Percentiles rank a stretch among this genome's conserved stretches.
These are phyloP conservation scores for Neelides sp. DNA, from an alignment of 1,140 invertebrate species.

Conservation along the genomic window DNA sequence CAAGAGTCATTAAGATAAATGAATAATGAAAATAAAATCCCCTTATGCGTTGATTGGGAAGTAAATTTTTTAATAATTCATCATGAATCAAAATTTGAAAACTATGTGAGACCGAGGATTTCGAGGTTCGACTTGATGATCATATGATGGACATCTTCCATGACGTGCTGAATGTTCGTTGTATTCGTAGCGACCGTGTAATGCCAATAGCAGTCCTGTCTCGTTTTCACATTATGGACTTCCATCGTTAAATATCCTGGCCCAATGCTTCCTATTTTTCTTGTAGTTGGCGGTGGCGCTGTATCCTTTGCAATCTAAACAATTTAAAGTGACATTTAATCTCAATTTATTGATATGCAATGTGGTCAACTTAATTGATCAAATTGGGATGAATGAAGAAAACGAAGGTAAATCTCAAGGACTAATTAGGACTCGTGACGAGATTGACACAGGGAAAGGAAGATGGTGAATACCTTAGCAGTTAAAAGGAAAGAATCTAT, in stretches of 20 bases:
- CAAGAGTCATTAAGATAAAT: too few relatives aligned
- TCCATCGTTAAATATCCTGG: constrained; percentile 17
- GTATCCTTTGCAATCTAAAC: constrained; percentile 16
- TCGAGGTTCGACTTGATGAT: constrained; percentile 47
- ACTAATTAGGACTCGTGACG: too few relatives aligned
- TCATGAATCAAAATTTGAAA: too few relatives aligned
- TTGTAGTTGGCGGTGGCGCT: constrained; percentile 9
- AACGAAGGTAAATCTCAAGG: too few relatives aligned
- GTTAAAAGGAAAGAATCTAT: too few relatives aligned
- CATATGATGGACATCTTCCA: constrained; percentile 57
- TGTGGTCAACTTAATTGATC: too few relatives aligned
- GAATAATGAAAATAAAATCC: too few relatives aligned
- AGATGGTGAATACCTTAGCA: too few relatives aligned
- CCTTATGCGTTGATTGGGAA: too few relatives aligned
- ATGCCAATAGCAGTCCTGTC: constrained; percentile 44
- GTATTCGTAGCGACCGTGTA: constrained; percentile 61
- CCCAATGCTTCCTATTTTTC: constrained; percentile 15
- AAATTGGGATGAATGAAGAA: too few relatives aligned
- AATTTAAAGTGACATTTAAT: background rate
- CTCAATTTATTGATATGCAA: too few relatives aligned
- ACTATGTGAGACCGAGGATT: constrained; percentile 37
- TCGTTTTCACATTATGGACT: constrained; percentile 7
- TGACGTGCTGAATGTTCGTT: constrained; percentile 53
- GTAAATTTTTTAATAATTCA: background rate
- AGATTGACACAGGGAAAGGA: too few relatives aligned